Evolutionary conservation across 2,113 vertebrate species (phyloP).

Genomic region (Atractosteus spatula): DNA sequence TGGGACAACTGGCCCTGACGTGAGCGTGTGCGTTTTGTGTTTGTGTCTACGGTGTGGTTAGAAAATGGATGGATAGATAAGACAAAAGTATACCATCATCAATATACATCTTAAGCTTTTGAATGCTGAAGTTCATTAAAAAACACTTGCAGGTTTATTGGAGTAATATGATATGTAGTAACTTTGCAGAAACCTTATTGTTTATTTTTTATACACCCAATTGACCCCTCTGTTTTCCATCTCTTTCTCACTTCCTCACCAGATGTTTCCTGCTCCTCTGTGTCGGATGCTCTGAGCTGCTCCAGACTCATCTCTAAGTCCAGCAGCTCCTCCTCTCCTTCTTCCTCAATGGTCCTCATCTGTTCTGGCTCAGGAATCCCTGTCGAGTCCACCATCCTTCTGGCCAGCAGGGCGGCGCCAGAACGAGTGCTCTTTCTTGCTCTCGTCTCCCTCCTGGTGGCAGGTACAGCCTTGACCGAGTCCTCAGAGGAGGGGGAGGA

Average conservation of each 20-base stretch:
- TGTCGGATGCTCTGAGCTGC: constrained; percentile 62
- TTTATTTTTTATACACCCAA: too few relatives aligned
- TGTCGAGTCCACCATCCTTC: not conserved
- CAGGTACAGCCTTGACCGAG: constrained; percentile 15
- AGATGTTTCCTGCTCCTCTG: constrained; percentile 46
- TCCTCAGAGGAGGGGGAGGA: constrained; percentile 42
- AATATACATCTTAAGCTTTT: too few relatives aligned
- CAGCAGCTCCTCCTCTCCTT: constrained; percentile 44
- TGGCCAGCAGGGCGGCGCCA: not conserved
- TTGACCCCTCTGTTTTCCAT: too few relatives aligned
- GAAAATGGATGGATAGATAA: too few relatives aligned
- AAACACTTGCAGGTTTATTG: too few relatives aligned
- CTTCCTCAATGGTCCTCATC: constrained; percentile 66
- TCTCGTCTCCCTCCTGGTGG: constrained; percentile 31
- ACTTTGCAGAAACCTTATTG: too few relatives aligned
- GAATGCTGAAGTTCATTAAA: too few relatives aligned
- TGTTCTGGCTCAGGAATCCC: constrained; percentile 57
- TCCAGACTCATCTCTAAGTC: constrained; percentile 68
- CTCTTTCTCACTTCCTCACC: constrained; percentile 16
- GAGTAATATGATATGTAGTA: too few relatives aligned
- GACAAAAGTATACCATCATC: too few relatives aligned
- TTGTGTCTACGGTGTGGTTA: too few relatives aligned
- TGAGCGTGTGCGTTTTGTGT: too few relatives aligned
- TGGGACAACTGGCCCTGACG: too few relatives aligned
- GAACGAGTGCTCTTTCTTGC: constrained; percentile 21